These are phyloP conservation scores for Brachionus manjavacas DNA, from an alignment of 1,140 invertebrate genomes.

Conservation along the genomic window DNA sequence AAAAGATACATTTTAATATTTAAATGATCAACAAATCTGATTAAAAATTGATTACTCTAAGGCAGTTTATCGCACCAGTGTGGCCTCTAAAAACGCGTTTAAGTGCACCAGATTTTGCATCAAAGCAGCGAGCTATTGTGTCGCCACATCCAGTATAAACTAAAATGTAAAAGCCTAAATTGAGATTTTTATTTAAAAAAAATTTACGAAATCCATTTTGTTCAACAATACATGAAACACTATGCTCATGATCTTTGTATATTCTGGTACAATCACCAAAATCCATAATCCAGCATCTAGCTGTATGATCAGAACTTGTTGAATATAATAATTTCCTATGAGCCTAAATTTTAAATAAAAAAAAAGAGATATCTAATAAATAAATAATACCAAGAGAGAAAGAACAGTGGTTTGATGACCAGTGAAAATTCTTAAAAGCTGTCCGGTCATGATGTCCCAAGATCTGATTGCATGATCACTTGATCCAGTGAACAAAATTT, in stretches of 20 bases:
- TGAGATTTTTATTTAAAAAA: neutral
- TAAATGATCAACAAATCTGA: neutral
- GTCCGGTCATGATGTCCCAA: constrained; percentile 59
- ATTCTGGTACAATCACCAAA: constrained; percentile 61
- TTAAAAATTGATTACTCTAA: constrained; percentile 49
- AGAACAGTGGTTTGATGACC: constrained; percentile 60
- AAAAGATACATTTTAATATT: neutral
- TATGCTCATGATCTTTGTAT: constrained; percentile 59
- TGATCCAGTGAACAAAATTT: constrained; percentile 59
- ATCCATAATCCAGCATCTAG: constrained; percentile 61
- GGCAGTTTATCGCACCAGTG: constrained; percentile 53
- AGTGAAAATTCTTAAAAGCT: constrained; percentile 54
- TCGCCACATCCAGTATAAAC: constrained; percentile 60
- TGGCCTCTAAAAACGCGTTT: constrained; percentile 57
- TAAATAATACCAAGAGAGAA: constrained; percentile 56
- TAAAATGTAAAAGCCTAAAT: constrained; percentile 46
- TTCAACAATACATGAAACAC: constrained; percentile 59
- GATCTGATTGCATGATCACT: constrained; percentile 58
- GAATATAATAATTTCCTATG: constrained; percentile 61
- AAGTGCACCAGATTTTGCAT: constrained; percentile 60
- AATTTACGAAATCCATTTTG: constrained; percentile 59
- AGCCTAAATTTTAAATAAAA: constrained; percentile 48
- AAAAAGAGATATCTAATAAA: neutral
- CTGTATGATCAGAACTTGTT: constrained; percentile 60
- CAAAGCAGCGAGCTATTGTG: constrained; percentile 54